phyloP scores from a whole-genome alignment of 1,140 invertebrate species.

The Drosophila carrolli region DNA sequence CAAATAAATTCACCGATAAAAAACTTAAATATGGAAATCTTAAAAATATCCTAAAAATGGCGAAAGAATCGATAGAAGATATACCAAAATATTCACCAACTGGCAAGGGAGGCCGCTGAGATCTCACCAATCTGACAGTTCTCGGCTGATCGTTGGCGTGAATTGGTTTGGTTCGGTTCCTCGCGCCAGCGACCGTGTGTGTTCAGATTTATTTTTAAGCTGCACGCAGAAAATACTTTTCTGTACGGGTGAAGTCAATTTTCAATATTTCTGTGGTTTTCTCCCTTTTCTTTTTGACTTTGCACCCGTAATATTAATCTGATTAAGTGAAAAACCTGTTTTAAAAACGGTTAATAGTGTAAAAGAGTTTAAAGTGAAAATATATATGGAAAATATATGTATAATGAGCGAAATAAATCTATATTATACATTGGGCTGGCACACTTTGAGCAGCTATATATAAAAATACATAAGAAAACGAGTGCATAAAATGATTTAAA shows the following conservation, averaged over 20 bases:
- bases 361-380: constrained; percentile 18
- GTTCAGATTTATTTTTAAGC: constrained; percentile 80
- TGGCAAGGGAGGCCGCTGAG: not conserved
- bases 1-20: not conserved
- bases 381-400: constrained; percentile 27
- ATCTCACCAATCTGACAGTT: constrained; percentile 70
- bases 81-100: constrained; percentile 39
- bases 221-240: constrained; percentile 55
- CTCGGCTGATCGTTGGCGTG: constrained; percentile 80
- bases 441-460: constrained; percentile 48
- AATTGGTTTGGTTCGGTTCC: constrained; percentile 52
- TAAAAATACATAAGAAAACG: constrained; percentile 19
- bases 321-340: constrained; percentile 1
- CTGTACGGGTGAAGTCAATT: constrained; percentile 39
- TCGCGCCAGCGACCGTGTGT: constrained; percentile 66
- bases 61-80: not conserved
- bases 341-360: not conserved
- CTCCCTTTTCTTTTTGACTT: not conserved
- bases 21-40: not conserved
- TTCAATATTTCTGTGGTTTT: not conserved
- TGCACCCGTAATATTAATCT: not conserved
- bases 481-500: constrained; percentile 5
- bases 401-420: constrained; percentile 26
- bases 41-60: constrained; percentile 18
- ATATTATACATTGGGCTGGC: constrained; percentile 51